Conservation (phyloP, 2,888 invertebrate species). For the Heliothis peltigera region DNA sequence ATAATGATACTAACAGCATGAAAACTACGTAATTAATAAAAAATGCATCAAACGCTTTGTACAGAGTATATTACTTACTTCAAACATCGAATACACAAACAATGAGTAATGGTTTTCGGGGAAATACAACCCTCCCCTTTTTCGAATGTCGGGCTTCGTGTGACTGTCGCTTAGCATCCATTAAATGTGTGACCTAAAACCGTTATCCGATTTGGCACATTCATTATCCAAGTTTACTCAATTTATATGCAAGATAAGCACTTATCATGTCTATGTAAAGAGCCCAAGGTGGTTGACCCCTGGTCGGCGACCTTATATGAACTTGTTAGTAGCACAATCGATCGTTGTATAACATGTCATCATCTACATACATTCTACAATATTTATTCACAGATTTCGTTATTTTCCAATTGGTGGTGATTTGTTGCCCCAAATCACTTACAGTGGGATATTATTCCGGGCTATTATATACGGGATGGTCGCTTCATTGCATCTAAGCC, state of each 20-base stretch:
- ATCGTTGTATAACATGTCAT: constrained; percentile 19
- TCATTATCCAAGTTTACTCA: neutral
- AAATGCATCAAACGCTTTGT: no score
- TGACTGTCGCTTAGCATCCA: no score
- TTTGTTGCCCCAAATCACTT: constrained; percentile 29
- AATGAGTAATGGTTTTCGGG: neutral
- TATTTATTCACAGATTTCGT: constrained; percentile 18
- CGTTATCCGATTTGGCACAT: neutral
- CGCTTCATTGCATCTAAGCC: no score
- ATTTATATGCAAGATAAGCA: constrained; percentile 63
- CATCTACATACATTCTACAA: no score
- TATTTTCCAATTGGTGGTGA: constrained; percentile 16
- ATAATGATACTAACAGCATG: no score
- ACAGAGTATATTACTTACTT: no score
- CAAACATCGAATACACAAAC: no score
- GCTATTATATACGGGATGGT: neutral
- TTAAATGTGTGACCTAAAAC: neutral
- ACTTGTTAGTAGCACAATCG: constrained; percentile 20
- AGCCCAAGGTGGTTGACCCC: constrained; percentile 25
- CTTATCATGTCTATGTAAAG: constrained; percentile 53
- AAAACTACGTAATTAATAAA: no score
- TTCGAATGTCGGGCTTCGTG: neutral
- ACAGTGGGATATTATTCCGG: neutral
- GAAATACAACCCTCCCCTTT: neutral
- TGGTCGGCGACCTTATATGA: constrained; percentile 18